These are phyloP conservation scores for Orius laevigatus DNA, from an alignment of 1,140 invertebrate genomes.

Conservation along the genomic window DNA sequence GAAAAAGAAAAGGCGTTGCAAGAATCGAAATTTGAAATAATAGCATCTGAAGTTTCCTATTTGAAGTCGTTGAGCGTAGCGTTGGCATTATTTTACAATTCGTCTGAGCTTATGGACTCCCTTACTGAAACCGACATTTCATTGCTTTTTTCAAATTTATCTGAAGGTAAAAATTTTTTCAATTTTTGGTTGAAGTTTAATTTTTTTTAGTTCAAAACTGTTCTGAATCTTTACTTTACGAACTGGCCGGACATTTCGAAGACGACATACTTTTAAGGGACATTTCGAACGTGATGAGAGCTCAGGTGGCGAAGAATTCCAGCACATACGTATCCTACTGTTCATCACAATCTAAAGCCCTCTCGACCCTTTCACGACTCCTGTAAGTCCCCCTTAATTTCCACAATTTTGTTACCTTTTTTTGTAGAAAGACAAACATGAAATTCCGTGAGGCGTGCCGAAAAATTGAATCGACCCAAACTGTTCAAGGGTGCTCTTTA, in stretches of 20 bases:
- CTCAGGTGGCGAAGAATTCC: conserved; percentile 64
- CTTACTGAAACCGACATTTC: conserved; percentile 51
- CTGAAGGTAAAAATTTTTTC: conserved; percentile 12
- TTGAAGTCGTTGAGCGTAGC: conserved; percentile 80
- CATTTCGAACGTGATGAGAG: conserved; percentile 63
- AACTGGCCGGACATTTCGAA: conserved; percentile 78
- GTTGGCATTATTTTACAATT: conserved; percentile 64
- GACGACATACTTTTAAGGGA: conserved; percentile 62
- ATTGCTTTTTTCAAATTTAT: conserved; percentile 60
- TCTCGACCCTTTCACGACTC: conserved; percentile 56
- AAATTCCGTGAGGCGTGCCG: too few relatives aligned
- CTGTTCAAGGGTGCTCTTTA: conserved; percentile 12
- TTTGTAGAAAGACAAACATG: too few relatives aligned
- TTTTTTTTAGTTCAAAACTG: conserved; percentile 43
- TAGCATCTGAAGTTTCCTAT: conserved; percentile 91
- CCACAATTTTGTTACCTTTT: too few relatives aligned
- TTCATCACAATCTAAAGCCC: conserved; percentile 76
- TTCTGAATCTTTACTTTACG: conserved; percentile 63
- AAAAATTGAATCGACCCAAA: background rate
- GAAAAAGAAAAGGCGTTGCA: conserved; percentile 58
- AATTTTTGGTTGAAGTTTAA: conserved; percentile 21
- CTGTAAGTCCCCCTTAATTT: conserved; percentile 32
- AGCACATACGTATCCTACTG: conserved; percentile 78
- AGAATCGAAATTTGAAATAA: conserved; percentile 85
- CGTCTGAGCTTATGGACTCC: conserved; percentile 32